Percentiles rank a stretch among this genome's conserved stretches.
phyloP scores from a whole-genome alignment of 2,113 vertebrate species.

The Athene noctua region DNA sequence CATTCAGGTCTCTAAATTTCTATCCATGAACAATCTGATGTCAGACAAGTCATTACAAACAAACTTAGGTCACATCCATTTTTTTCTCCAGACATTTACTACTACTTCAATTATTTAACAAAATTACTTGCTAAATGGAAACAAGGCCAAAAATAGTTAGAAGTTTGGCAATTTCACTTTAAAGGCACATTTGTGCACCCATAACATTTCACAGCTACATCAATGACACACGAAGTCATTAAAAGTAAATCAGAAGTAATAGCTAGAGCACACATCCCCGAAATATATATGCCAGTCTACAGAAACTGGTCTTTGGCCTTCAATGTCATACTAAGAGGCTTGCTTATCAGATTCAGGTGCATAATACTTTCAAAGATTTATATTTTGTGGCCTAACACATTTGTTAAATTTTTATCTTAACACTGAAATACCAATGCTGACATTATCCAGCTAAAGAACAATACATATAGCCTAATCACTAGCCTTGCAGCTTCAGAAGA shows the following conservation, averaged over 20 bases:
- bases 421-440: background rate
- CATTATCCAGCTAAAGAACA: background rate
- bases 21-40: background rate
- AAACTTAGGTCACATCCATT: background rate
- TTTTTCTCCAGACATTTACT: background rate
- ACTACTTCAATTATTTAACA: background rate
- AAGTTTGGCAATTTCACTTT: background rate
- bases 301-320: background rate
- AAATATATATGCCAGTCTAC: background rate
- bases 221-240: background rate
- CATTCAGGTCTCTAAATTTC: background rate
- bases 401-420: background rate
- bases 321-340: background rate
- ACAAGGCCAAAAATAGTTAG: background rate
- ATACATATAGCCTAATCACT: background rate
- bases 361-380: background rate
- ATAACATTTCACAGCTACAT: background rate
- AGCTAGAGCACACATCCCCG: rapidly evolving
- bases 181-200: background rate
- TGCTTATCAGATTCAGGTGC: background rate
- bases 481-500: background rate
- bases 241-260: background rate
- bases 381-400: background rate
- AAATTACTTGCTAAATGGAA: background rate
- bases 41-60: background rate